Evolutionary conservation across 2,113 vertebrate species (phyloP).

Genomic region (Circaetus gallicus): DNA sequence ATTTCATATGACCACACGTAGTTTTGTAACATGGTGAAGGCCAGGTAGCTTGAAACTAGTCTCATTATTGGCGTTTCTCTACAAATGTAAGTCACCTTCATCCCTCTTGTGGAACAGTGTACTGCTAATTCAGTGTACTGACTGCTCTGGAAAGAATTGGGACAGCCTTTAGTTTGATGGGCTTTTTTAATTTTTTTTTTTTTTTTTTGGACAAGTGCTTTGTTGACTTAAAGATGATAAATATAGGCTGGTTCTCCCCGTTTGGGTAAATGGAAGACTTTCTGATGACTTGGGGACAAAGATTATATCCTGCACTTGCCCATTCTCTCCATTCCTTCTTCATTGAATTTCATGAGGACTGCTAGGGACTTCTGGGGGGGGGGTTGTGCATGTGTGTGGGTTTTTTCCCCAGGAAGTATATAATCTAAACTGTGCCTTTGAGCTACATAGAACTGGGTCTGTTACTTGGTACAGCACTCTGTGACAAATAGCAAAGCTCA

Average conservation of each 20-base stretch:
- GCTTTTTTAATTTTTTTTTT: no score
- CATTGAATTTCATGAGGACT: neutral
- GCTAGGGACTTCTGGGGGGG: neutral
- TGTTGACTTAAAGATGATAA: neutral
- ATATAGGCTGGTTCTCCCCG: neutral
- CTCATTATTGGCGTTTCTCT: neutral
- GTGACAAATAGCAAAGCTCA: neutral
- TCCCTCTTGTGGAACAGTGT: neutral
- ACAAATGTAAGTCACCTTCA: neutral
- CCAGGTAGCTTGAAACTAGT: neutral
- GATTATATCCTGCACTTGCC: neutral
- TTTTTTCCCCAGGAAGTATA: neutral
- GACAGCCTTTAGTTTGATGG: neutral
- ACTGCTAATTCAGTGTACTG: neutral
- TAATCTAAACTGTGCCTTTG: neutral
- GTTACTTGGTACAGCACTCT: neutral
- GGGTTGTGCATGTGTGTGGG: accelerated
- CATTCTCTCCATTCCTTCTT: neutral
- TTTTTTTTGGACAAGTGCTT: neutral
- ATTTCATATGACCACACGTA: neutral
- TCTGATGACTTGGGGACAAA: neutral
- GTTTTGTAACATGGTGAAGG: neutral
- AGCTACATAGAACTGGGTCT: neutral
- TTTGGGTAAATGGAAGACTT: neutral
- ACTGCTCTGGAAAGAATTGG: neutral